Conservation (phyloP, 2,113 vertebrate genomes). For the Seriola rivoliana region DNA sequence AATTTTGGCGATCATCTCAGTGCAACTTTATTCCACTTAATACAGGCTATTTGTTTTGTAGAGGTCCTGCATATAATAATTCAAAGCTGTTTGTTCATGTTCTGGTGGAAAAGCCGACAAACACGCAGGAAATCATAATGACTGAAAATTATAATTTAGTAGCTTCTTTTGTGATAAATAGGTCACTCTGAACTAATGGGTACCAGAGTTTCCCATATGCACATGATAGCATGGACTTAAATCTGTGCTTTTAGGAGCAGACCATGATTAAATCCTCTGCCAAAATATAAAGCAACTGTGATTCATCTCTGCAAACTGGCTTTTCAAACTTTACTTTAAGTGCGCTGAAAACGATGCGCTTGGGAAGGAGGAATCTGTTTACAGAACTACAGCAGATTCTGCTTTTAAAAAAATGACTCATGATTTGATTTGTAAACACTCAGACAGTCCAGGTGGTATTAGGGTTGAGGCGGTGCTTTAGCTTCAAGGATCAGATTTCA, state of each 20-base stretch:
- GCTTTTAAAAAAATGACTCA: neutral
- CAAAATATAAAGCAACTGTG: no score
- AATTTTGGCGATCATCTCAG: no score
- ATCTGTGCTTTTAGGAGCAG: no score
- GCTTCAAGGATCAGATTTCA: slow-evolving; percentile 4
- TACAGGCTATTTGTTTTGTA: no score
- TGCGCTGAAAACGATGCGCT: neutral
- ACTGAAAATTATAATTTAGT: no score
- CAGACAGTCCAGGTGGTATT: neutral
- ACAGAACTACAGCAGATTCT: neutral
- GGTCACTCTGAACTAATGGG: no score
- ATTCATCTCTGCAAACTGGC: no score
- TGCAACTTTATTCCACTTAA: no score
- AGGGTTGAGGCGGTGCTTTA: neutral
- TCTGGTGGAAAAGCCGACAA: neutral
- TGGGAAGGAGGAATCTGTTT: neutral
- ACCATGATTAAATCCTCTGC: no score
- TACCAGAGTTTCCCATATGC: no score
- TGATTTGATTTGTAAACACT: neutral
- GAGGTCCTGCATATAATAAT: neutral
- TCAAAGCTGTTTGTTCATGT: neutral
- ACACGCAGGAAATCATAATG: neutral
- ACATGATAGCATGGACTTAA: no score
- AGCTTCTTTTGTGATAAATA: no score
- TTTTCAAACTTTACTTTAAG: neutral